These are phyloP conservation scores for Brachyhypopomus occidentalis DNA, from an alignment of 2,113 vertebrate species.

Conservation along the genomic window DNA sequence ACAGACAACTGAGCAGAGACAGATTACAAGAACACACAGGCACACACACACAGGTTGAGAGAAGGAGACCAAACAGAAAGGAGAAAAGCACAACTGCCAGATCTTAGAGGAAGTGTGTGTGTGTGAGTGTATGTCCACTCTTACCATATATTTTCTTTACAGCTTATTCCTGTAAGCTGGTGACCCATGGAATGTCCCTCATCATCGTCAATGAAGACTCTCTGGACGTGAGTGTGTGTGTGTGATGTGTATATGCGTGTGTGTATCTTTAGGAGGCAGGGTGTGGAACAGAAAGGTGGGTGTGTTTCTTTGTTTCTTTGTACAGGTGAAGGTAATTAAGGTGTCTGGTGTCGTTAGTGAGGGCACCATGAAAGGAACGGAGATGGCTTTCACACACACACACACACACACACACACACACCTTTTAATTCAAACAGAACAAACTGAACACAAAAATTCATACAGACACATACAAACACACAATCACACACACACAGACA, in stretches of 20 bases:
- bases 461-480: constrained; percentile 31
- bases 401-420: constrained; percentile 34
- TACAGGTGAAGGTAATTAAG: constrained; percentile 75
- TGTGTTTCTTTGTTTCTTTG: constrained; percentile 68
- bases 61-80: background rate
- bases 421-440: too few relatives aligned
- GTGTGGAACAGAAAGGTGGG: constrained; percentile 43
- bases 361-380: constrained; percentile 66
- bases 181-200: constrained; percentile 96
- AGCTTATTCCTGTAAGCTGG: constrained; percentile 94
- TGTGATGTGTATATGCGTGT: constrained; percentile 24
- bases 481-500: constrained; percentile 27
- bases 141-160: constrained; percentile 56
- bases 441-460: constrained; percentile 24
- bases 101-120: constrained; percentile 27
- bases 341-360: constrained; percentile 74
- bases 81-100: constrained; percentile 1
- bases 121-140: background rate
- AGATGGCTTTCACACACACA: constrained; percentile 43
- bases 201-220: constrained; percentile 96
- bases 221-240: constrained; percentile 86
- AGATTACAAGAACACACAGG: too few relatives aligned
- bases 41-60: background rate
- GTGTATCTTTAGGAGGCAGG: constrained; percentile 30
- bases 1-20: too few relatives aligned